Conservation (phyloP, 1,140 invertebrate genomes). For the Leptoteleia sp. region DNA sequence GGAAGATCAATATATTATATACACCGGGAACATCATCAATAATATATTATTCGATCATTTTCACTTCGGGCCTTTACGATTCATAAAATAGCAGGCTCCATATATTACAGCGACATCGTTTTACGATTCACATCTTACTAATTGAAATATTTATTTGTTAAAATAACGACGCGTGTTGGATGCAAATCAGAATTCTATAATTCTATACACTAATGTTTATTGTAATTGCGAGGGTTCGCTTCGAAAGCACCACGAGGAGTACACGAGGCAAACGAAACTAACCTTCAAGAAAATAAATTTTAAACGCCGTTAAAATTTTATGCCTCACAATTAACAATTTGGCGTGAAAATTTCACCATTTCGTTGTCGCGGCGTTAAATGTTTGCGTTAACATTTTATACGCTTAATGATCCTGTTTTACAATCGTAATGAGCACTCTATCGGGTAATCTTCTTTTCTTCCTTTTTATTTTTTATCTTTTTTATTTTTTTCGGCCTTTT, state of each 20-base stretch:
- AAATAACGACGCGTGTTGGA: conserved; percentile 46
- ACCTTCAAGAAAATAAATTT: conserved; percentile 46
- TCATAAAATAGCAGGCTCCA: conserved; percentile 56
- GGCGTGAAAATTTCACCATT: conserved; percentile 38
- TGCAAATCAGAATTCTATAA: conserved; percentile 56
- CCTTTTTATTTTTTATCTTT: conserved; percentile 51
- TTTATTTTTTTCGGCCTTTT: no score
- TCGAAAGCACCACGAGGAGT: conserved; percentile 25
- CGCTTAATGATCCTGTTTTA: conserved; percentile 12
- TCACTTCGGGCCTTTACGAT: conserved; percentile 54
- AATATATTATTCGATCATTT: conserved; percentile 59
- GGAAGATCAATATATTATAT: conserved; percentile 60
- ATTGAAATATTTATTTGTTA: conserved; percentile 64
- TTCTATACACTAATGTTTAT: conserved; percentile 55
- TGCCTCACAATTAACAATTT: conserved; percentile 56
- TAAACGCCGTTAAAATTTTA: conserved; percentile 54
- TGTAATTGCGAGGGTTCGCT: conserved; percentile 45
- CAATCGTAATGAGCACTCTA: conserved; percentile 17
- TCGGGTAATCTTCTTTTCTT: conserved; percentile 1
- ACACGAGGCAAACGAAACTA: conserved; percentile 13
- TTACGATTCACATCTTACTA: conserved; percentile 61
- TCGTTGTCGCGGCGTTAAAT: conserved; percentile 29
- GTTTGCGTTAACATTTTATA: conserved; percentile 46
- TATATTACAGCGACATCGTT: conserved; percentile 36
- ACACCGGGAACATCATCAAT: conserved; percentile 43